A percentile compares a stretch with the other conserved stretches of the same genome.
phyloP scores from a whole-genome alignment of 2,797 vertebrate genomes.

The Gymnothorax javanicus region DNA sequence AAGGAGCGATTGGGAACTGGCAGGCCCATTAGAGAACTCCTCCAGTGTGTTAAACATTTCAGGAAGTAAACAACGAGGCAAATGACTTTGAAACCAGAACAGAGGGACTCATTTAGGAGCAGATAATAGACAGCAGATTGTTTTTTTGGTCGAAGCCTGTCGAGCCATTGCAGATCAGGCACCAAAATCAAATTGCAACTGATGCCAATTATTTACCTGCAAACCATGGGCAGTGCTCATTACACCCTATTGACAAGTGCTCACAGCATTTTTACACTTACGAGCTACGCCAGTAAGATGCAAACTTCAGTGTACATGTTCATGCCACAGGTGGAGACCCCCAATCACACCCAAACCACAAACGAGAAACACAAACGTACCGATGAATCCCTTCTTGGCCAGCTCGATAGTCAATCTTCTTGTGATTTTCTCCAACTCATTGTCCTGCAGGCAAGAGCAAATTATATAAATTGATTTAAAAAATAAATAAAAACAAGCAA shows the following conservation, averaged over 20 bases:
- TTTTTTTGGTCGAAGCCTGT: neutral
- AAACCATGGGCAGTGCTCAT: neutral
- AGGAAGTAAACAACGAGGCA: neutral
- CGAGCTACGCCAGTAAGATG: neutral
- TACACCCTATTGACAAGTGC: neutral
- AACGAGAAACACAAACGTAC: slow-evolving; percentile 68
- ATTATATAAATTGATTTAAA: neutral
- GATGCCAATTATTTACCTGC: neutral
- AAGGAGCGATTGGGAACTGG: no score
- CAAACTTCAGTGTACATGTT: neutral
- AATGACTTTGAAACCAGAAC: neutral
- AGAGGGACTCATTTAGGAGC: neutral
- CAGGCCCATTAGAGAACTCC: no score
- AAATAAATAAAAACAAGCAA: neutral
- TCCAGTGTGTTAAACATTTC: neutral
- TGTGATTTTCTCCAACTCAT: slow-evolving; percentile 95
- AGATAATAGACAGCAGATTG: neutral
- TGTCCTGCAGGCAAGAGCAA: slow-evolving; percentile 73
- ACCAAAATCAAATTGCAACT: neutral
- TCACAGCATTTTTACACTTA: neutral
- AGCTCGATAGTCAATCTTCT: slow-evolving; percentile 94
- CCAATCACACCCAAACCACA: neutral
- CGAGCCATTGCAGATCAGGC: neutral
- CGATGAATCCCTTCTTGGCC: slow-evolving; percentile 94
- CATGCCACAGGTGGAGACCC: neutral